phyloP scores from a whole-genome alignment of 2,888 invertebrate genomes.

The Lissocephala sabroskyi region DNA sequence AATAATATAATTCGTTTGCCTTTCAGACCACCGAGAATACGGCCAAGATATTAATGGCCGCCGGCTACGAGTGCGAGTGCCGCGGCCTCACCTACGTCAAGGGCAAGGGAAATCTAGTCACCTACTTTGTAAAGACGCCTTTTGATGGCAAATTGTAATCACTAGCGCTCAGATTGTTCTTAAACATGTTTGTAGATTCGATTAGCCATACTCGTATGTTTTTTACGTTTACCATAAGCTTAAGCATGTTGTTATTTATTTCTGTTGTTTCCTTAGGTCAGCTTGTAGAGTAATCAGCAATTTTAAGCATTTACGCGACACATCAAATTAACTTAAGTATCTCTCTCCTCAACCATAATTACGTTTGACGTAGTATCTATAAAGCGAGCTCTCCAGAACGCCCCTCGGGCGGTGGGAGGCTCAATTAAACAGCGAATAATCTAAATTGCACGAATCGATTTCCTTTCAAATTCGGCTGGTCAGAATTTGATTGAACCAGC shows the following conservation, averaged over 20 bases:
- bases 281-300: slow-evolving; percentile 25
- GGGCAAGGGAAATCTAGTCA: slow-evolving; percentile 92
- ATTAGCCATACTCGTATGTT: slow-evolving; percentile 7
- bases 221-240: neutral
- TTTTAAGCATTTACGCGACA: slow-evolving; percentile 48
- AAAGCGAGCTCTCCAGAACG: no score
- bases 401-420: no score
- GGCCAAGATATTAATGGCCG: slow-evolving; percentile 85
- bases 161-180: slow-evolving; percentile 30
- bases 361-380: no score
- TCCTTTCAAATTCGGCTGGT: no score
- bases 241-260: slow-evolving; percentile 54
- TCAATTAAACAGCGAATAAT: no score
- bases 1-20: slow-evolving; percentile 10
- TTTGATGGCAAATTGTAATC: slow-evolving; percentile 77
- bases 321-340: slow-evolving; percentile 1
- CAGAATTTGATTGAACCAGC: no score
- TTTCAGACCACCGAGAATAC: slow-evolving; percentile 84
- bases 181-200: slow-evolving; percentile 20
- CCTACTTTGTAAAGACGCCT: slow-evolving; percentile 92
- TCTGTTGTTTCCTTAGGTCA: slow-evolving; percentile 17
- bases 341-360: no score
- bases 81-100: slow-evolving; percentile 95
- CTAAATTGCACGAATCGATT: no score
- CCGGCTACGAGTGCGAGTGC: slow-evolving; percentile 90